Base-by-base conservation (phyloP, 2,888 invertebrate genomes). In the Zaprionus bogoriensis region DNA sequence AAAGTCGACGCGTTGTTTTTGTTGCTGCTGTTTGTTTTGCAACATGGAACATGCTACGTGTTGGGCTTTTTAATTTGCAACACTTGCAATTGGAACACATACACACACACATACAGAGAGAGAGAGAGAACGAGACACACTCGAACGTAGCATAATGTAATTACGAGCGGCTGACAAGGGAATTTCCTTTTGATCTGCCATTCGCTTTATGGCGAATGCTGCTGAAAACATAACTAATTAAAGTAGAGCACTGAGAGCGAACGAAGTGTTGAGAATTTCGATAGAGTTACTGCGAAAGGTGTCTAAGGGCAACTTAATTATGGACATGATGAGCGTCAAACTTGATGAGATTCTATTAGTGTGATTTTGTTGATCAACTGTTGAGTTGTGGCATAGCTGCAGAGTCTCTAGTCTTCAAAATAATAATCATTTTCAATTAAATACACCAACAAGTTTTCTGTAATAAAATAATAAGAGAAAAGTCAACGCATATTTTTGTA, bases 61-160 rank as follows among this genome's bases (percentile, higher is more conserved):
- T 83, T 62, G 58, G 62, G 87, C 77, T 71, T 86, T 79, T 80
- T 61, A 78, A 74, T 74, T 69, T 55, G 64, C 75, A 59, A 60
- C 52, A 67, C 54, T 66, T 67, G 73, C 73, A 53, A 38, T 39
- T 7, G 12, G 3, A n/a, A 20, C 12, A 47, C 47, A 27, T 20
- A 57, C 23, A 23, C 32, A 23, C 41, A 12, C 9, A 14, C 23
- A 17, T 0, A 4, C 27, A 28, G n/a, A 9, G 17, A 27, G 22
- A 38, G 30, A 32, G 6, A 5, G 23, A 23, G 39, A 30, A 9
- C 14, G 20, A 4, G 9, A 19, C 9, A 5, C 10, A 20, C 23
- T 41, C 50, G n/a, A 52, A 51, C 32, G 28, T 54, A n/a, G n/a
- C n/a, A 14, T 69, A 52, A 50, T 53, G 48, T 57, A 57, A 74